Base-by-base conservation (phyloP, 1,140 invertebrate species). In the Drosophila miranda region DNA sequence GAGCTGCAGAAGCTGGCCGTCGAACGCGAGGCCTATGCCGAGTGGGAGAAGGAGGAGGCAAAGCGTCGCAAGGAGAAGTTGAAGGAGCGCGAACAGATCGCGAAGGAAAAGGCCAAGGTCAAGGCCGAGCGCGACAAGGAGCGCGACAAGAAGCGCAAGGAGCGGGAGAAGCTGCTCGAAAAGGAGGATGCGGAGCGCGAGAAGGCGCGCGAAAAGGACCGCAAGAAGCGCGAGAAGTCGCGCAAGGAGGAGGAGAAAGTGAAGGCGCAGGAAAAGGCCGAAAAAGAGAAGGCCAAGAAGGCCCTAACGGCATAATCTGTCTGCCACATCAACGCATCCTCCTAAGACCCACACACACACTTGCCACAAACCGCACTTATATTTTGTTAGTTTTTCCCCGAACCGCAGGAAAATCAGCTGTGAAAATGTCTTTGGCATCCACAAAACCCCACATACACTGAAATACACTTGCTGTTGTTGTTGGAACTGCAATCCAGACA, bases 11-110 rank as follows among this genome's bases (percentile, higher is more conserved):
- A 54, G 8, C 26, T 87, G 30, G 50, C 48, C 5, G 46, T 67
- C 9, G 66, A 82, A 3, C 82, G 82, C 13, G 78, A 78, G 14
- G 62, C 61, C 14, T 87, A 78, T 21, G 71, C 75, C 11, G 48
- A 48, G 16, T 88, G 71, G 71, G 82, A 87, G 4, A 58, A 58
- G 26, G 78, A 88, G 43, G 78, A 86, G 13, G 0, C 78, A 6
- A 81, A 86, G 30, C 82, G 77, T 0, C 14, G 81, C 1, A 45
- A 71, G 1, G 77, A 78, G 23, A 46, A 68, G 23, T 42, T 74
- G n/a, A 86, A 86, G 49, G 74, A 81, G 46, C 69, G 77, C 19
- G 46, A 68, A 0, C 49, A 71, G 44, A 14, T 46, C 1, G 51
- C 49, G 8, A 76, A 76, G 58, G 71, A 72, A 42, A 57, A 72